Base-by-base conservation (phyloP, 2,797 vertebrate genomes). In the Urocyon cinereoargenteus region DNA sequence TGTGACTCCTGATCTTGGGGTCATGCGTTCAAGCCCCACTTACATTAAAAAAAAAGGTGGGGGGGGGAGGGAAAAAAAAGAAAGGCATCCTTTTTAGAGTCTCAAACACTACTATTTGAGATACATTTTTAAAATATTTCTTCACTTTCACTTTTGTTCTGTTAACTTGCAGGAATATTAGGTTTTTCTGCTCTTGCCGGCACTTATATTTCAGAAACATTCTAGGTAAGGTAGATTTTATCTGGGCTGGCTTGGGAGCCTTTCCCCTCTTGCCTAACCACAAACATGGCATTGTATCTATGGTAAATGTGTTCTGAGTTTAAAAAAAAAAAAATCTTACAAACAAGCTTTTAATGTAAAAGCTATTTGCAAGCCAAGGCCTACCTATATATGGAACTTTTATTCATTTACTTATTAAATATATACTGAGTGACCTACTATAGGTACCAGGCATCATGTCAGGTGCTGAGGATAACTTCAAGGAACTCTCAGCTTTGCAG, bases 111-210 rank as follows among this genome's bases (percentile, higher is more conserved):
- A 36, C 31, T 13, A 34, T 66, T 75, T 12, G 36, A 77, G 62
- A 45, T 59, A 77, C 49, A 62, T 53, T 87, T 75, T 70, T 40
- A 24, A 78, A 90, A 26, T 57, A 73, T 72, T 51, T 87, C 55
- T 83, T 86, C 59, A 64, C 24, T 79, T 62, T 96, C 31, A 84
- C 61, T 91, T 28, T n/a, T 83, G 36, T 57, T 95, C 83, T 64
- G 75, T 84, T 64, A 68, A 92, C 53, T 96, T 90, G 36, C 34
- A 94, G 31, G 34, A 91, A 5, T 73, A 49, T 21, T 81, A 5
- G 40, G 22, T 73, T 85, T 89, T 84, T 85, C 51, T 96, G 45
- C 86, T 77, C 62, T 90, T 36, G 49, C 59, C 34, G 79, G 19
- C 16, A 45, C 82, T 70, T 77, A 9, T 70, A 61, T 70, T 94